These are phyloP conservation scores for Formica exsecta DNA, from an alignment of 1,140 invertebrate species.

Conservation along the genomic window DNA sequence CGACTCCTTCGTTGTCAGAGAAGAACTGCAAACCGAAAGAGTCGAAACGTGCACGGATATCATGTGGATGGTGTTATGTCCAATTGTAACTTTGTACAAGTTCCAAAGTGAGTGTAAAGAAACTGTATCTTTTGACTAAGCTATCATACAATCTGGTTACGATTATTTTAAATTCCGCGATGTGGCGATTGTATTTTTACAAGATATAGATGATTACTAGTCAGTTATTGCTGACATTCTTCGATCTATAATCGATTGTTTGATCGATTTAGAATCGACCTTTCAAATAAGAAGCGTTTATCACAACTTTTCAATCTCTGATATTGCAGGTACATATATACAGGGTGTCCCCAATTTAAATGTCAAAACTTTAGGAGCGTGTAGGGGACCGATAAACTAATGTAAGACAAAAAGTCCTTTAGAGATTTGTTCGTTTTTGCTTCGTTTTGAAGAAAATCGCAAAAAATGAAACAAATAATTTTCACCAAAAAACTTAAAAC, in stretches of 20 bases:
- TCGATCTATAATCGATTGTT: no score
- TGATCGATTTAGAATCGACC: background rate
- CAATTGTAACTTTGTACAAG: background rate
- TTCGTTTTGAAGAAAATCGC: no score
- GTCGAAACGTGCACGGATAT: background rate
- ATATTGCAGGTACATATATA: background rate
- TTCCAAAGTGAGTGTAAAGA: background rate
- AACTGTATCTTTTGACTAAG: slow-evolving; percentile 5
- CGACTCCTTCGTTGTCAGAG: background rate
- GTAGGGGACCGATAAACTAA: no score
- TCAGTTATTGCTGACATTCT: no score
- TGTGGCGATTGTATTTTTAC: background rate
- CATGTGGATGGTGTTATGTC: background rate
- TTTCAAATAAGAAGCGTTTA: background rate
- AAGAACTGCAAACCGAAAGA: background rate
- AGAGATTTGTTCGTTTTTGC: no score
- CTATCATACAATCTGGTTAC: background rate
- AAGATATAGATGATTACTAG: background rate
- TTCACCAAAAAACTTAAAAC: no score
- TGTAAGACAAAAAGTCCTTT: no score
- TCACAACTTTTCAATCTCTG: background rate
- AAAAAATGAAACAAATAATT: no score
- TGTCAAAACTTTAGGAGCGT: no score
- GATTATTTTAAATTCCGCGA: background rate
- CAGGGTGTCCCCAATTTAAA: no score